These are phyloP conservation scores for Sinodicranocentrus sp. DNA, from an alignment of 2,888 invertebrate genomes.

Conservation along the genomic window DNA sequence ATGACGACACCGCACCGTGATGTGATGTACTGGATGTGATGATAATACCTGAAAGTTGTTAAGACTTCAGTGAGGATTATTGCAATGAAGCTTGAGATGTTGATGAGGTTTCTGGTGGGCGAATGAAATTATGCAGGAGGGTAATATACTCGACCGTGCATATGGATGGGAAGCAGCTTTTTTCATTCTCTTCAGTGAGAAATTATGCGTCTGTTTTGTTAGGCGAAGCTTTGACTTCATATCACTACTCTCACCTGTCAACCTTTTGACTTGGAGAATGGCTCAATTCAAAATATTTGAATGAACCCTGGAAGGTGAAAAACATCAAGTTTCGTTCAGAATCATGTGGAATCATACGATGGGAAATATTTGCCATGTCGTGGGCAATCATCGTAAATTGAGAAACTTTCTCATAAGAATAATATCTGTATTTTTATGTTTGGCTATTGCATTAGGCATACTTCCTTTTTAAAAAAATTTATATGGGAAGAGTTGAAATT, in stretches of 20 bases:
- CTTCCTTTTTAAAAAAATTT: constrained; percentile 31
- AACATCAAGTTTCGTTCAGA: too few species aligned
- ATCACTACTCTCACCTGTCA: constrained; percentile 62
- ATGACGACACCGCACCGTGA: constrained; percentile 17
- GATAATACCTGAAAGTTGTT: constrained; percentile 19
- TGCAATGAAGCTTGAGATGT: constrained; percentile 15
- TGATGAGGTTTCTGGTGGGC: constrained; percentile 58
- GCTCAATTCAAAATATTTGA: constrained; percentile 67
- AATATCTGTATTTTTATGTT: not conserved
- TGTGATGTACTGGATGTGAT: constrained; percentile 17
- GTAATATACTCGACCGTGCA: not conserved
- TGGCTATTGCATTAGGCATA: not conserved
- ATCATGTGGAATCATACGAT: not conserved
- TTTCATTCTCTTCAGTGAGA: constrained; percentile 19
- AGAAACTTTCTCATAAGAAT: constrained; percentile 12
- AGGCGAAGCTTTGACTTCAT: too few species aligned
- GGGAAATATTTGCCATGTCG: constrained; percentile 37
- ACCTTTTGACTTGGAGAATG: constrained; percentile 65
- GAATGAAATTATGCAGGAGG: constrained; percentile 28
- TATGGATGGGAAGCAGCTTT: not conserved
- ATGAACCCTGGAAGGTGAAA: constrained; percentile 51
- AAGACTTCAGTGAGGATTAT: not conserved
- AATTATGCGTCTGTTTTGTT: constrained; percentile 15
- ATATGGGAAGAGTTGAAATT: constrained; percentile 73
- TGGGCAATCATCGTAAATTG: constrained; percentile 54